Evolutionary conservation across 1,140 invertebrate species (phyloP).

Genomic region (Metopolophium dirhodum): DNA sequence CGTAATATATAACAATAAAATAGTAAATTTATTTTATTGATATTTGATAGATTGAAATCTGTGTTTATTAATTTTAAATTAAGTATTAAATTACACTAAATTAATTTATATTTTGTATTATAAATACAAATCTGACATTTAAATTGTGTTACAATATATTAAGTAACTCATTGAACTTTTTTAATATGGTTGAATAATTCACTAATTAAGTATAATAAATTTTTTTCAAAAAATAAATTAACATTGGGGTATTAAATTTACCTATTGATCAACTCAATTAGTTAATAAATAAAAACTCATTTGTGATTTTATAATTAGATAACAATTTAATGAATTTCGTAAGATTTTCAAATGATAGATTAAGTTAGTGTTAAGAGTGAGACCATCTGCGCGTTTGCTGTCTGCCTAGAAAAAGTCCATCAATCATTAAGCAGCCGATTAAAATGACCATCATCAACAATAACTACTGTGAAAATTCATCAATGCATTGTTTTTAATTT

Average conservation of each 20-base stretch:
- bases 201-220: background rate
- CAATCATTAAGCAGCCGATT: conserved; percentile 44
- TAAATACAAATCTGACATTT: background rate
- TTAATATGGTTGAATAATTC: background rate
- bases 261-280: too few relatives aligned
- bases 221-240: background rate
- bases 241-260: too few relatives aligned
- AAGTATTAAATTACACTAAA: background rate
- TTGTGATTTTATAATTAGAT: background rate
- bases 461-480: conserved; percentile 54
- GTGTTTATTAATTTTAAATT: background rate
- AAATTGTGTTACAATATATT: background rate
- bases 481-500: conserved; percentile 55
- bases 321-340: background rate
- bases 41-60: background rate
- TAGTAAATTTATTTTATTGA: background rate
- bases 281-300: too few relatives aligned
- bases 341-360: background rate
- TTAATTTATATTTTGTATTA: background rate
- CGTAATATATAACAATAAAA: background rate
- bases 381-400: conserved; percentile 41
- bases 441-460: conserved; percentile 48
- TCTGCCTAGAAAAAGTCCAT: conserved; percentile 35
- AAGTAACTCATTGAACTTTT: background rate
- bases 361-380: conserved; percentile 19